Evolutionary conservation across 92 coral and sea anemone species (phyloP).

Genomic region (Heteractis magnifica): DNA sequence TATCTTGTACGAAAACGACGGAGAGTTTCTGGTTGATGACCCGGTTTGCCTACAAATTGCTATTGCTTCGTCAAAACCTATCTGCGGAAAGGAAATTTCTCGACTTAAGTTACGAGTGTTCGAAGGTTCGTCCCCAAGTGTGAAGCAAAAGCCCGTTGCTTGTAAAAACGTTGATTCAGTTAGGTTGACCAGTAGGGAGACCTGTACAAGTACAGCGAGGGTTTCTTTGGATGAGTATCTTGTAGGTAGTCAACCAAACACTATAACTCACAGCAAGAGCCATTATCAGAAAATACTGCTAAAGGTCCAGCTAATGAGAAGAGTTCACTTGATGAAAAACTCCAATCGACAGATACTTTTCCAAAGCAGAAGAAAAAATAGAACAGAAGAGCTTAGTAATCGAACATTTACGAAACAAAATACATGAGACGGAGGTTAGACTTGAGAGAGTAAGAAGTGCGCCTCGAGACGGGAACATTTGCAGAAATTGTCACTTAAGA

Average conservation of each 20-base stretch:
- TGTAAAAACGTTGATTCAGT: background rate
- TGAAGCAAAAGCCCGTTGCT: background rate
- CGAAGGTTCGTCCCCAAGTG: background rate
- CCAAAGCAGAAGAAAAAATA: background rate
- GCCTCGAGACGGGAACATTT: conserved; percentile 48
- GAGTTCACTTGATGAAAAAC: background rate
- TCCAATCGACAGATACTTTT: background rate
- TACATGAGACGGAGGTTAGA: conserved; percentile 9
- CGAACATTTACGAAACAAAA: background rate
- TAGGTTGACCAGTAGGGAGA: background rate
- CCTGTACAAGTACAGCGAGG: background rate
- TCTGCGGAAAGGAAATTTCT: background rate
- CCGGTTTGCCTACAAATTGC: background rate
- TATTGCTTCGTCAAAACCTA: background rate
- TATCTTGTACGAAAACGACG: background rate
- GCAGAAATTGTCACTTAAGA: conserved; percentile 52
- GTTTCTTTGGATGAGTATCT: background rate
- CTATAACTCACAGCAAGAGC: background rate
- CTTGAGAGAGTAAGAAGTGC: conserved; percentile 29
- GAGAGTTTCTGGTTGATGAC: background rate
- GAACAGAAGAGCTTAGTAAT: background rate
- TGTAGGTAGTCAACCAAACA: background rate
- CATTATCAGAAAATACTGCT: background rate
- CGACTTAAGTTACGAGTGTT: background rate
- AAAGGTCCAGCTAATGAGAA: background rate